Evolutionary conservation across 2,113 vertebrate genomes (phyloP), one percentile per base, ranked within the genome.

Genomic region (Carassius gibelio): DNA sequence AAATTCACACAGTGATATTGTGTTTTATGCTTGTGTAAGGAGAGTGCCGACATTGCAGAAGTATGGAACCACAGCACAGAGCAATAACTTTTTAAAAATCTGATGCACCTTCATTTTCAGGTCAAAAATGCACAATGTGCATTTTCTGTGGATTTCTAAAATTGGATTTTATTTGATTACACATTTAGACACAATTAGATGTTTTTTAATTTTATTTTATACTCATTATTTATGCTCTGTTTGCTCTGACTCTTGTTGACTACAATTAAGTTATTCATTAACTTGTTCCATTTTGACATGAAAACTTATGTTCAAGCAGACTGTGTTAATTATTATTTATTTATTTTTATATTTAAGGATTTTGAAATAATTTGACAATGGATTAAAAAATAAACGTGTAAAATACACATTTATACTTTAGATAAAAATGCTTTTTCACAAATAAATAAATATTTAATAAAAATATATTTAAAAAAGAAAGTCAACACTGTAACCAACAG

Each of bases 21-120:
- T 48, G n/a, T 74, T 74, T 48, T 74, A 74, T 45, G 38, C 71
- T 74, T 74, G 38, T 42, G 68, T 38, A 48, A 48, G 19, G 34
- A 38, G 34, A 45, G 0, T 36, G 68, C 26, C 61, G 13, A 68
- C 26, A 34, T 68, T 68, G 7, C 17, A 68, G 4, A 66, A 66
- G 26, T 21, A 71, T 42, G 8, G 2, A 48, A 23, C 21, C 42
- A 8, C 42, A 74, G 19, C 71, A 74, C 5, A 45, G 21, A 74
- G 71, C 42, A 23, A 74, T 74, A n/a, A 71, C 17, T 69, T 36
- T 42, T 42, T 42, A 42, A 1, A 1, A 42, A 71, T 59, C 19
- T 59, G 21, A 8, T n/a, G 19, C 19, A 59, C 57, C 7, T 59
- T 3, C 57, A 59, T 59, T 21, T 59, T 59, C 19, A 42, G 45